These are phyloP conservation scores for Drosophila jambulina DNA, from an alignment of 1,140 invertebrate species.

Conservation along the genomic window DNA sequence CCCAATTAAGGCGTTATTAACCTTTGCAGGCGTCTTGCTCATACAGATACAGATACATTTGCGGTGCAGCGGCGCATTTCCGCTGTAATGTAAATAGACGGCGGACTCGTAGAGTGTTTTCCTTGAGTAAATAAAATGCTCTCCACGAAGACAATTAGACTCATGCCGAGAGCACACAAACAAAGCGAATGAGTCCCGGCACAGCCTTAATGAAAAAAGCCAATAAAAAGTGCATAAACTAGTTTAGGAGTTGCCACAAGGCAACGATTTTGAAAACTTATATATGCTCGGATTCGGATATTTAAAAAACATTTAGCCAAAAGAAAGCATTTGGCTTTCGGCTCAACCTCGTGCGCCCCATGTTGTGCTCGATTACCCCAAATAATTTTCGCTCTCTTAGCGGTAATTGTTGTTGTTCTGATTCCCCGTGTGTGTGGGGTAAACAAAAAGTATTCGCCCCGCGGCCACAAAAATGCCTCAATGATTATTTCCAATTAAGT, in stretches of 20 bases:
- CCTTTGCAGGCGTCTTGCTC: slow-evolving; percentile 29
- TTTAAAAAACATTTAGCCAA: slow-evolving; percentile 73
- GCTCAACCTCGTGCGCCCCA: slow-evolving; percentile 63
- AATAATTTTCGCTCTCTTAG: slow-evolving; percentile 62
- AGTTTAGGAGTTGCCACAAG: slow-evolving; percentile 46
- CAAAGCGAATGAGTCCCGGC: slow-evolving; percentile 22
- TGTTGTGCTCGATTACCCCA: slow-evolving; percentile 81
- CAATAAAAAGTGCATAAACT: slow-evolving; percentile 75
- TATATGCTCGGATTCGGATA: slow-evolving; percentile 24
- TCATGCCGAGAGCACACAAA: slow-evolving; percentile 61
- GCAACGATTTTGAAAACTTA: slow-evolving; percentile 12
- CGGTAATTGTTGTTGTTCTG: slow-evolving; percentile 49
- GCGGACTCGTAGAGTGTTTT: slow-evolving; percentile 20
- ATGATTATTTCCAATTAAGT: slow-evolving; percentile 82
- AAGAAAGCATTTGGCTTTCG: slow-evolving; percentile 13
- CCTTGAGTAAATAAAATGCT: slow-evolving; percentile 74
- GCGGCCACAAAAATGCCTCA: slow-evolving; percentile 59
- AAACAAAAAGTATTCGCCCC: slow-evolving; percentile 30
- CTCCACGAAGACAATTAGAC: slow-evolving; percentile 66
- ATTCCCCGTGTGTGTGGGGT: slow-evolving; percentile 37
- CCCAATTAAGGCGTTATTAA: slow-evolving; percentile 67
- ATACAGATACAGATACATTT: slow-evolving; percentile 37
- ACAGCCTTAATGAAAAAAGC: slow-evolving; percentile 52
- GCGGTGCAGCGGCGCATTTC: slow-evolving; percentile 45
- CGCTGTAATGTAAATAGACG: slow-evolving; percentile 51